Evolutionary conservation across 2,888 invertebrate species (phyloP).

Genomic region (Oxyscelio sp.): DNA sequence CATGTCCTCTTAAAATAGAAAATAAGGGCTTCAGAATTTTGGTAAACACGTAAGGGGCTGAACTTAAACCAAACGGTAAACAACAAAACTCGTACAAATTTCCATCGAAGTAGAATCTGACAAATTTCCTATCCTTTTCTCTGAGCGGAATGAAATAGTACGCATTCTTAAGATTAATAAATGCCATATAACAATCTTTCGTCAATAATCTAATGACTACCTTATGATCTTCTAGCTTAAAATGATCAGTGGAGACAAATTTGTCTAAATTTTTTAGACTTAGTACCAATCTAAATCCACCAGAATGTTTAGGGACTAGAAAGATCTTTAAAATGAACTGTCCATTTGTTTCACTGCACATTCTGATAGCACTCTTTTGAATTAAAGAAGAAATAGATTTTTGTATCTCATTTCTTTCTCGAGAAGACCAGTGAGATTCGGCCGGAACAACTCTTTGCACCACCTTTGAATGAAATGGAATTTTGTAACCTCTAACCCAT

Average conservation of each 20-base stretch:
- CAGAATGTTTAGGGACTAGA: constrained; percentile 44
- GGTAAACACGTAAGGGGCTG: too few species aligned
- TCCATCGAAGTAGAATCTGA: too few species aligned
- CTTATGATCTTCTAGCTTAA: constrained; percentile 63
- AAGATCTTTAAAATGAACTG: too few species aligned
- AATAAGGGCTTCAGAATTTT: too few species aligned
- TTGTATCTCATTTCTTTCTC: background rate
- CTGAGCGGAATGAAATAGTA: too few species aligned
- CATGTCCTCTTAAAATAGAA: too few species aligned
- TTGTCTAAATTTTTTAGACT: constrained; percentile 60
- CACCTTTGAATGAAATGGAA: background rate
- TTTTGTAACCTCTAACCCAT: constrained; percentile 22
- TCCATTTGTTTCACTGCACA: too few species aligned
- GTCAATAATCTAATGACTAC: constrained; percentile 35
- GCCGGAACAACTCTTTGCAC: background rate
- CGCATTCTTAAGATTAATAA: constrained; percentile 49
- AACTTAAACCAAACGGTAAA: too few species aligned
- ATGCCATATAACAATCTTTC: constrained; percentile 47
- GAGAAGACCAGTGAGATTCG: background rate
- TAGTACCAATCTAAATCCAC: constrained; percentile 46
- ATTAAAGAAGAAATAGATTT: background rate
- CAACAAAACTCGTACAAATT: too few species aligned
- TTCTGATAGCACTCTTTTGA: constrained; percentile 39
- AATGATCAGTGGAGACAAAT: constrained; percentile 53
- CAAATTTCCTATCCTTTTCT: too few species aligned